Conservation (phyloP, 2,797 vertebrate species). For the Sciaenops ocellatus region DNA sequence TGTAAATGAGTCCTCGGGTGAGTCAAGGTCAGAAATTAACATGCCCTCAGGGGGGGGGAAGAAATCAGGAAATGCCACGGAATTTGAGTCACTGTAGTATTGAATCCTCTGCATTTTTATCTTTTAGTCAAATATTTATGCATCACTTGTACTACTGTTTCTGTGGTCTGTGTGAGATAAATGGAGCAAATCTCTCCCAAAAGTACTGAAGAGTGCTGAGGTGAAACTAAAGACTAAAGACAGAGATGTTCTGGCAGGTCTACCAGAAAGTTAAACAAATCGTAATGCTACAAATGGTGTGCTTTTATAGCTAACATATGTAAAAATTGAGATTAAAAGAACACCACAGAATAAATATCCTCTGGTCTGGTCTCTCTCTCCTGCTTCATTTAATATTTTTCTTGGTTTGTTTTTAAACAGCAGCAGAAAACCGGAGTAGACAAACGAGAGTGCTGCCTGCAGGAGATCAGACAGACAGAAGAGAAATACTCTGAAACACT, state of each 20-base stretch:
- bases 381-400: constrained; percentile 1
- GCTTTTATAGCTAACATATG: background rate
- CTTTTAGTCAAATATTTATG: background rate
- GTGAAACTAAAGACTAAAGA: background rate
- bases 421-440: constrained; percentile 87
- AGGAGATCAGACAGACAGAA: constrained; percentile 92
- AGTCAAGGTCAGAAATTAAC: constrained; percentile 10
- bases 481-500: constrained; percentile 92
- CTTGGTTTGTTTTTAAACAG: constrained; percentile 46
- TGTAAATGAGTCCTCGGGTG: constrained; percentile 20
- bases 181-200: background rate
- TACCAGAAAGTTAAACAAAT: too few relatives aligned
- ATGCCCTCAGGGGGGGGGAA: background rate
- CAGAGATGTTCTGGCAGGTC: too few relatives aligned
- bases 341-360: background rate
- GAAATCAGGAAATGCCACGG: background rate
- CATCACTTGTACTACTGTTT: background rate
- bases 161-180: background rate
- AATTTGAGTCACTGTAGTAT: background rate
- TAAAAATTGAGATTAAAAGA: too few relatives aligned
- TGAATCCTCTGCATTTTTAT: background rate
- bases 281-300: background rate
- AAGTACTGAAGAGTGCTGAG: background rate
- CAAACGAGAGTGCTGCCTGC: constrained; percentile 92
- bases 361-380: background rate